Evolutionary conservation across 2,113 vertebrate species (phyloP), one percentile per base, ranked within the genome.

Genomic region (Saguinus imperator): DNA sequence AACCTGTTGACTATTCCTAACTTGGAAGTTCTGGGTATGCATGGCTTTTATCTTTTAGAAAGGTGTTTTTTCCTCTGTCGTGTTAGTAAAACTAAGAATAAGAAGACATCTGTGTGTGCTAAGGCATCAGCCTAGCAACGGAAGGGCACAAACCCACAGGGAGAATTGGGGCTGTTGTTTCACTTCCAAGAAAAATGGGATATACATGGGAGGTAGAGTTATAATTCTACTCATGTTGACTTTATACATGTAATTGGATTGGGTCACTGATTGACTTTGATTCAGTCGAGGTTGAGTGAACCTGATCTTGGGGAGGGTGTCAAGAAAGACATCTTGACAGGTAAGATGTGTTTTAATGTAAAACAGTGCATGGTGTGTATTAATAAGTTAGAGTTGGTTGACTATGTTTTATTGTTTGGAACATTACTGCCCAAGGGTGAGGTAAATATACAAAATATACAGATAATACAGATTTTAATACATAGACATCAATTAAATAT

Each of bases 391-490:
- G 13, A 83, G 40, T 80, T 40, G 43, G 12, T 83, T 89, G 43
- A 45, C 81, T 77, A 6, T 52, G 9, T 98, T 97, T 98, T 92
- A 92, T 97, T 98, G 87, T 98, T 98, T 98, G 96, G 94, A 98
- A 97, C 92, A 96, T 98, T 97, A 77, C 88, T 97, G 90, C 94
- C 94, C 92, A 98, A 97, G 94, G 95, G 92, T 94, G 94, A 29
- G 92, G 83, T 1, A 55, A 80, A 0, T 94, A 95, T 90, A 92
- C 37, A 14, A 40, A 75, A 79, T 20, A 79, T 48, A 73, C 37
- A 73, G 23, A 73, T 40, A 73, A 40, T 40, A 73, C 37, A 73
- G 37, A 40, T 40, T 73, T 73, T 52, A 40, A 40, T 40, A 40
- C 10, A 37, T 37, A n/a, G 52, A 52, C 25, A 25, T 58, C 8